Conservation (phyloP, 2,888 invertebrate genomes). For the Junonia oenone region DNA sequence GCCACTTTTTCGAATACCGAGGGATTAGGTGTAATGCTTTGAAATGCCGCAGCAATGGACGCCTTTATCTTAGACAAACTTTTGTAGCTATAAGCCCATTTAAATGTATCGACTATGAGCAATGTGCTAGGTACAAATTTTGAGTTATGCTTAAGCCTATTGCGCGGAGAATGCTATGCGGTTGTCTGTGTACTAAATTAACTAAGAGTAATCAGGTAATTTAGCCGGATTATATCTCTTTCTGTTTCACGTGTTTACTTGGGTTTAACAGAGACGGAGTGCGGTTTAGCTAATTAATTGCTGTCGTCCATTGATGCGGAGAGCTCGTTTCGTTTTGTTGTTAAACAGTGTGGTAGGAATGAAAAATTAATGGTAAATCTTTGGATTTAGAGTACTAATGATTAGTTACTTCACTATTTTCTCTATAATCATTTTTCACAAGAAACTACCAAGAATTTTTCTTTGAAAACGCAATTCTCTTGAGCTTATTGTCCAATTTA, state of each 20-base stretch:
- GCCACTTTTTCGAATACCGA: no score
- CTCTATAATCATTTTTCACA: no score
- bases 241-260: not conserved
- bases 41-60: no score
- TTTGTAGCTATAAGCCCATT: no score
- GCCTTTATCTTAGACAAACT: no score
- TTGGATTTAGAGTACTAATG: not conserved
- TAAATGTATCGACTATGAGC: no score
- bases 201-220: not conserved
- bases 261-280: not conserved
- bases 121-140: not conserved
- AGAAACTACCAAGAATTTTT: no score
- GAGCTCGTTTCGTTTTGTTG: not conserved
- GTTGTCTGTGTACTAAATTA: slow-evolving; percentile 4
- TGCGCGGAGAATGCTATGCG: slow-evolving; percentile 2
- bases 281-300: not conserved
- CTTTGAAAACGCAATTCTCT: no score
- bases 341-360: not conserved
- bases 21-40: no score
- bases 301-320: not conserved
- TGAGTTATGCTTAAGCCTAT: not conserved
- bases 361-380: not conserved
- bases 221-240: not conserved
- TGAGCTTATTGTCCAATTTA: no score
- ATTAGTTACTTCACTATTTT: not conserved